Base-by-base conservation (phyloP, 2,888 invertebrate species). In the Chymomyza amoena region DNA sequence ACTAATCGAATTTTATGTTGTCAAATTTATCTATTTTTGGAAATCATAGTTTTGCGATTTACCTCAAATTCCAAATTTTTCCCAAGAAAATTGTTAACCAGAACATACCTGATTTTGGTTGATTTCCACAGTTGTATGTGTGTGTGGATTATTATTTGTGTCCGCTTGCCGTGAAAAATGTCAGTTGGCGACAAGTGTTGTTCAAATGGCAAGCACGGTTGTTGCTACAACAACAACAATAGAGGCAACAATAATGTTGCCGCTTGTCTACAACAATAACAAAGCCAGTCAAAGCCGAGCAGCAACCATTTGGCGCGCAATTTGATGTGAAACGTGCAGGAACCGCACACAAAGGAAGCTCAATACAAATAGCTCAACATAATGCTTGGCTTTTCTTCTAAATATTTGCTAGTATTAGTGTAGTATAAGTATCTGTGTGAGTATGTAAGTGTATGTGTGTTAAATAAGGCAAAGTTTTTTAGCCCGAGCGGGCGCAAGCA, bases 101-200 rank as follows among this genome's bases (percentile, higher is more conserved):
- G 32, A 6, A 32, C 32, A 32, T 32, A 32, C 32, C 32, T 7
- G 9, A 32, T 7, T 32, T 32, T 32, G 32, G 4, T 32, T 7
- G 32, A 4, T 7, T 32, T 32, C 7, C 32, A 32, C 32, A 7
- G 1, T 6, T 32, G 32, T 32, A 7, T 45, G 13, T 45, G 13
- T 45, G 39, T 45, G 57, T 15, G 77, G 75, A 81, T 82, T 82
- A 83, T 82, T 82, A 82, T 82, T 82, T 82, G 83, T 78, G 81
- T 78, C 73, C 81, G 81, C 77, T 81, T 82, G 84, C 81, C 84
- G 84, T 84, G 81, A 84, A 82, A 82, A 83, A 82, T 84, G 80
- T 84, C 82, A 84, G 82, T 82, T 82, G 82, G 77, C 81, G 82
- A 82, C 82, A 82, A 82, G 84, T 82, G 82, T 83, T 84, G 79